Percentiles rank a stretch among this genome's conserved stretches.
These are phyloP conservation scores for Myiozetetes cayanensis DNA, from an alignment of 2,113 vertebrate species.

Conservation along the genomic window DNA sequence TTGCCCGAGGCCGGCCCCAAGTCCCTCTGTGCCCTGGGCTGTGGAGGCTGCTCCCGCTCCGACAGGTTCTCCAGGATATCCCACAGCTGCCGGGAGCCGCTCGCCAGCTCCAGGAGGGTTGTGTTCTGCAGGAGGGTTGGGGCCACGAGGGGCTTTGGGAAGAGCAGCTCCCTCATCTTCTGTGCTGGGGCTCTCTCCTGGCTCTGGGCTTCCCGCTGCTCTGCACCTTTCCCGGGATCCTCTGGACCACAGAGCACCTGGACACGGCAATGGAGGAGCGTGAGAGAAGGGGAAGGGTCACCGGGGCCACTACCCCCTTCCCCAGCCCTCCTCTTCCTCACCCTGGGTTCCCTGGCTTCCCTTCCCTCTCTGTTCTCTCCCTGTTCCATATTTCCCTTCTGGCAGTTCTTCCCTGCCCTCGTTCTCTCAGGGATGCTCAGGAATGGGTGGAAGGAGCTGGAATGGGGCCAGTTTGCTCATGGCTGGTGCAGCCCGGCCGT, in stretches of 20 bases:
- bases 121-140: conserved; percentile 62
- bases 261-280: rapidly evolving
- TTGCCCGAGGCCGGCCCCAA: conserved; percentile 79
- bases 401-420: not conserved
- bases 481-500: not conserved
- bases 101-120: conserved; percentile 81
- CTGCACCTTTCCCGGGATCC: conserved; percentile 17
- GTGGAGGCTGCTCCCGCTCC: conserved; percentile 36
- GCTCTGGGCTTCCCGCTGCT: conserved; percentile 22
- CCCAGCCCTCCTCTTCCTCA: not conserved
- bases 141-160: conserved; percentile 20
- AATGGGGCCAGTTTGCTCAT: rapidly evolving
- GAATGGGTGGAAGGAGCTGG: not conserved
- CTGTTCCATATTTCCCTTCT: rapidly evolving
- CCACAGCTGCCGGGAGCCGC: conserved; percentile 84
- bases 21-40: conserved; percentile 78
- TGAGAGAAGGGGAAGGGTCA: not conserved
- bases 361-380: not conserved
- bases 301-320: not conserved
- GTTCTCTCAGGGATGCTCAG: not conserved
- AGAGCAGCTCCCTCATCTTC: conserved; percentile 43
- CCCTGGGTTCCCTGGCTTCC: not conserved
- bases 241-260: conserved; percentile 71
- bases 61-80: conserved; percentile 79
- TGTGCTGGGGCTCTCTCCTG: conserved; percentile 34